Evolutionary conservation across 2,113 vertebrate species (phyloP).

Genomic region (Gallinago undulata): DNA sequence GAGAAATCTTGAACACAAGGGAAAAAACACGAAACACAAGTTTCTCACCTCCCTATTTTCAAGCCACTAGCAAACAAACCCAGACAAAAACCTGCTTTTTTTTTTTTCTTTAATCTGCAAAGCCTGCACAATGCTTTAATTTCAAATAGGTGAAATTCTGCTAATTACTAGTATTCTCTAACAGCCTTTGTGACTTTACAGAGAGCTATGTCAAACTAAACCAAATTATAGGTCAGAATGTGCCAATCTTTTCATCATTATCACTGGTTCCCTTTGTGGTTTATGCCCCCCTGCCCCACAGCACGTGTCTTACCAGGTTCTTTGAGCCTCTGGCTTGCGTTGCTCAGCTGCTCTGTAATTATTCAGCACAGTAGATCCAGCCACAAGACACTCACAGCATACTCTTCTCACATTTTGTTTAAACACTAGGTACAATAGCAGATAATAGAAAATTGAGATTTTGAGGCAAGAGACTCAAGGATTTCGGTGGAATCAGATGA

Average conservation of each 20-base stretch:
- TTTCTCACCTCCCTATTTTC: constrained; percentile 27
- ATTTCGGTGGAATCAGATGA: not conserved
- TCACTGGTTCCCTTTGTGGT: not conserved
- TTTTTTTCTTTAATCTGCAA: not conserved
- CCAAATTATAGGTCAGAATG: not conserved
- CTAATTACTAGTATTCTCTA: constrained; percentile 16
- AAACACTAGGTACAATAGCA: not conserved
- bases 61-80: not conserved
- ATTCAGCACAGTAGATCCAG: not conserved
- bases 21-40: not conserved
- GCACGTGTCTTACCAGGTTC: not conserved
- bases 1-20: not conserved
- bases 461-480: not conserved
- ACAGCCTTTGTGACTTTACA: not conserved
- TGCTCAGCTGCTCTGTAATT: not conserved
- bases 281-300: not conserved
- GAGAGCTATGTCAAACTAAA: not conserved
- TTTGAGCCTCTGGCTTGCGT: not conserved
- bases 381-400: not conserved
- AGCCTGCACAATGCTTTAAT: not conserved
- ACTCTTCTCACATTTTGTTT: constrained; percentile 14
- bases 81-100: not conserved
- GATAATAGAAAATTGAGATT: not conserved
- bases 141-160: not conserved
- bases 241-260: not conserved